Percentiles rank a stretch among this genome's conserved stretches.
Evolutionary conservation across 1,140 invertebrate genomes (phyloP).

Genomic region (Sitophilus oryzae): DNA sequence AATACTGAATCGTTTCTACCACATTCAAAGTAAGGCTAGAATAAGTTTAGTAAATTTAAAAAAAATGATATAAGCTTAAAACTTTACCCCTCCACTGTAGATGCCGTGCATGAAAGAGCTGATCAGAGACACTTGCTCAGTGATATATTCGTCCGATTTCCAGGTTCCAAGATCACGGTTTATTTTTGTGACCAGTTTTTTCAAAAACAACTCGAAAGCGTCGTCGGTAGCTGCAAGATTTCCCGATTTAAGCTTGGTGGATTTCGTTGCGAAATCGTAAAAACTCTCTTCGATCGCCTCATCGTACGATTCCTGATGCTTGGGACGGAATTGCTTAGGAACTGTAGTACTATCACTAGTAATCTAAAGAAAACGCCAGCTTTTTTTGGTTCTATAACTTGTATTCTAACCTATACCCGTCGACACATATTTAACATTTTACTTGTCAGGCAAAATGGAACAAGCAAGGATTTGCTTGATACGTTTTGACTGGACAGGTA

Average conservation of each 20-base stretch:
- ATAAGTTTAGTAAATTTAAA: too few relatives aligned
- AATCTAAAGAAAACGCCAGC: conserved; percentile 3
- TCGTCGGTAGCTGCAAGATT: background rate
- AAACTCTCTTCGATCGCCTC: conserved; percentile 27
- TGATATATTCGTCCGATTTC: conserved; percentile 17
- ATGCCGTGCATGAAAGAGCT: conserved; percentile 27
- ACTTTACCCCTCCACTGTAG: conserved; percentile 23
- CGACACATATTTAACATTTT: too few relatives aligned
- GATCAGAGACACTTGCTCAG: conserved; percentile 23
- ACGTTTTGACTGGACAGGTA: too few relatives aligned
- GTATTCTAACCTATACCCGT: background rate
- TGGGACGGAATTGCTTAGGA: conserved; percentile 19
- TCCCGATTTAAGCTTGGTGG: background rate
- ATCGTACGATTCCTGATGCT: conserved; percentile 15
- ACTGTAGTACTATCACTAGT: conserved; percentile 10
- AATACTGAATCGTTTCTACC: too few relatives aligned
- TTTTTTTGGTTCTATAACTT: background rate
- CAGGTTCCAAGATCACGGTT: conserved; percentile 15
- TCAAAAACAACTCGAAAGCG: conserved; percentile 28
- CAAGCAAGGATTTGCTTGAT: background rate
- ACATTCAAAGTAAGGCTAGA: too few relatives aligned
- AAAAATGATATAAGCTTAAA: too few relatives aligned
- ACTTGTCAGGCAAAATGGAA: background rate
- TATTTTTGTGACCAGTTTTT: conserved; percentile 26
- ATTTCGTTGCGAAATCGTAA: background rate